Percentiles rank a stretch among this genome's conserved stretches.
phyloP scores from a whole-genome alignment of 2,888 invertebrate species.

The Hypomecis atomaria region DNA sequence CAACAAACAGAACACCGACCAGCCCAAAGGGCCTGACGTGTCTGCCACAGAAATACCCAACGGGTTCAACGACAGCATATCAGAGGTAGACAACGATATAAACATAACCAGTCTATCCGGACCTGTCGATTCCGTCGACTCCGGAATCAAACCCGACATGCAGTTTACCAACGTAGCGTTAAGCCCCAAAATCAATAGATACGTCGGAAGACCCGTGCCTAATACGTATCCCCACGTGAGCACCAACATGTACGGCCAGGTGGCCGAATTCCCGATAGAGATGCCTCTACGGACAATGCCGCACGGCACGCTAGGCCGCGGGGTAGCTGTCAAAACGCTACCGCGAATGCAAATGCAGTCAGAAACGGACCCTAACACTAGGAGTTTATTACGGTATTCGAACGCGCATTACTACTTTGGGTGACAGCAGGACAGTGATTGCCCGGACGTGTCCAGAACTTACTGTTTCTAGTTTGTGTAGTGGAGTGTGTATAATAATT shows the following conservation, averaged over 20 bases:
- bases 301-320: constrained; percentile 76
- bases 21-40: constrained; percentile 88
- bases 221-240: constrained; percentile 81
- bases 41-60: constrained; percentile 91
- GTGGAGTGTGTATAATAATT: constrained; percentile 59
- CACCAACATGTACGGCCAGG: constrained; percentile 82
- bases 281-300: constrained; percentile 81
- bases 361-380: constrained; percentile 83
- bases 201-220: constrained; percentile 78
- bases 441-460: constrained; percentile 82
- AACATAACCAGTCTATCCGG: constrained; percentile 88
- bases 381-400: constrained; percentile 87
- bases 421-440: constrained; percentile 87
- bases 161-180: constrained; percentile 76
- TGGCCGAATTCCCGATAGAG: constrained; percentile 81
- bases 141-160: constrained; percentile 75
- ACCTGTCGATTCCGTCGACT: constrained; percentile 84
- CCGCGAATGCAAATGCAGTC: constrained; percentile 77
- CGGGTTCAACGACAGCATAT: constrained; percentile 94
- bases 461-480: constrained; percentile 83
- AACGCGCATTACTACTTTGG: constrained; percentile 90
- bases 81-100: constrained; percentile 92
- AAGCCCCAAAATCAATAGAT: constrained; percentile 80
- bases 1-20: constrained; percentile 86
- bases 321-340: constrained; percentile 77